Evolutionary conservation across 1,140 invertebrate genomes (phyloP).

Genomic region (Cylas formicarius): DNA sequence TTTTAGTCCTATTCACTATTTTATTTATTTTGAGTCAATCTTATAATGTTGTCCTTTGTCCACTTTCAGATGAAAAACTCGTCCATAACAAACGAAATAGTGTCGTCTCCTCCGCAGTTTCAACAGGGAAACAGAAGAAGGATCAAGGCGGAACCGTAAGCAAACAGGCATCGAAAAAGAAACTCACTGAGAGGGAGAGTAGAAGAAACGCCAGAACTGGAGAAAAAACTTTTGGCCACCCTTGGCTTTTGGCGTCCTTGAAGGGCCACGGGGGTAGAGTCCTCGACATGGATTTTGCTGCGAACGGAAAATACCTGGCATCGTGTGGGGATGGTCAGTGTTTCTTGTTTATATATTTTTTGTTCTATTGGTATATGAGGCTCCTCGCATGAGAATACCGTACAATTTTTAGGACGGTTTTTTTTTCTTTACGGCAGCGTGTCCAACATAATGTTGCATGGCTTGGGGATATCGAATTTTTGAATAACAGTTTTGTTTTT

Average conservation of each 20-base stretch:
- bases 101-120: constrained; percentile 7
- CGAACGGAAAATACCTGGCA: constrained; percentile 76
- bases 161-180: constrained; percentile 12
- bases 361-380: not conserved
- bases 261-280: constrained; percentile 73
- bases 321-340: constrained; percentile 74
- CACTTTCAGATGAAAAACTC: constrained; percentile 17
- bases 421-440: not conserved
- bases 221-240: constrained; percentile 45
- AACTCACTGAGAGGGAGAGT: constrained; percentile 13
- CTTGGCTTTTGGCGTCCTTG: constrained; percentile 67
- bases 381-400: no score
- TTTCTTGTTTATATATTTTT: not conserved
- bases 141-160: constrained; percentile 16
- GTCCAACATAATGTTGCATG: not conserved
- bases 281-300: constrained; percentile 68
- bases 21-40: not conserved
- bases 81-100: constrained; percentile 10
- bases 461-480: not conserved
- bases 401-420: not conserved
- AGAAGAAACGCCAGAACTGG: constrained; percentile 11
- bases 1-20: constrained; percentile 4
- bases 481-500: not conserved
- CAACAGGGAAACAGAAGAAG: constrained; percentile 16
- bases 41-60: constrained; percentile 10